Evolutionary conservation across 2,113 vertebrate genomes (phyloP), one percentile per base, ranked within the genome.

Genomic region (Hypanus sabinus): DNA sequence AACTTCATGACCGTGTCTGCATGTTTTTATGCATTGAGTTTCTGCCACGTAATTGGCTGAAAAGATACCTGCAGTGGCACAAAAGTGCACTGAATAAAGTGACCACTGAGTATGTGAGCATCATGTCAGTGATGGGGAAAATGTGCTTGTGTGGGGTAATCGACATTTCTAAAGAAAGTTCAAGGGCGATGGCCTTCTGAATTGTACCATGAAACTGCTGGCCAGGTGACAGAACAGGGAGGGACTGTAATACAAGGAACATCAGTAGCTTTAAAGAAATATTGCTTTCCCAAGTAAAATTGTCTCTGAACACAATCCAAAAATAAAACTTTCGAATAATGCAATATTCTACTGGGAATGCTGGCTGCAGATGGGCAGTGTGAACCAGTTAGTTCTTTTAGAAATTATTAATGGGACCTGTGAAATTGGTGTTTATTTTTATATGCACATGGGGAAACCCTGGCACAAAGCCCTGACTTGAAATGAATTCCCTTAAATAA

Each of bases 401-500:
- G 36, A 24, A 73, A 93, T 93, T 73, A 73, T 55, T 93, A 55
- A 75, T 93, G 68, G 65, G 27, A 24, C 24, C 70, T 73, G 70
- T 55, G 91, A 93, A 93, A 93, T 75, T 55, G 73, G 33, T 38
- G 68, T 46, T 38, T 71, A 93, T 93, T 93, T 91, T 93, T 93
- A 73, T 27, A 12, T 55, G 46, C 91, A 93, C 68, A 73, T 73
- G 91, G 68, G 91, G 46, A 73, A 93, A 93, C 4, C 36, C 70
- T 93, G 91, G 90, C 38, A 73, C 36, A 10, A 75, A 75, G 11
- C 36, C 20, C n/a, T 75, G 36, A 73, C 36, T 93, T 38, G 5
- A 36, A 93, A 93, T 73, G 22, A 11, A 55, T 93, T 93, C 46
- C 91, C 71, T 73, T 7, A 93, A 93, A 38, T 46, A 73, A 93